Evolutionary conservation across 1,140 invertebrate species (phyloP).

Genomic region (Listronotus bonariensis): DNA sequence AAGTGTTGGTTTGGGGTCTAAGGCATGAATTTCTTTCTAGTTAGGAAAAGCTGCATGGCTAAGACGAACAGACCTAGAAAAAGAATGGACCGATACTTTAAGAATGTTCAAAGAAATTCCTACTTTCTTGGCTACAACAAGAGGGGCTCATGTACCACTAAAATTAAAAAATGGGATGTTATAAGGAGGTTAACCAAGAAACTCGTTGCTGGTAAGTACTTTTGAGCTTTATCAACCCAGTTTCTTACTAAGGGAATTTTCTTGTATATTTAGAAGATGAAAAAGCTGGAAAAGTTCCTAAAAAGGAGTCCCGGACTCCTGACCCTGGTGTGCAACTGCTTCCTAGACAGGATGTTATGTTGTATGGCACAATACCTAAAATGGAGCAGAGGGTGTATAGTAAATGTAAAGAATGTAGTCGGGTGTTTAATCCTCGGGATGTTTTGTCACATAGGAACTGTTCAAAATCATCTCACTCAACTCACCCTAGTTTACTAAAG

Average conservation of each 20-base stretch:
- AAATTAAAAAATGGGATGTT: slow-evolving; percentile 24
- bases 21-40: background rate
- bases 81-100: slow-evolving; percentile 27
- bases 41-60: slow-evolving; percentile 14
- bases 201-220: slow-evolving; percentile 10
- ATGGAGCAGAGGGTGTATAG: slow-evolving; percentile 44
- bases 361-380: slow-evolving; percentile 47
- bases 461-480: slow-evolving; percentile 30
- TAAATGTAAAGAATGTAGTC: slow-evolving; percentile 43
- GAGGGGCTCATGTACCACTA: slow-evolving; percentile 15
- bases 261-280: slow-evolving; percentile 13
- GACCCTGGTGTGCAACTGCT: slow-evolving; percentile 41
- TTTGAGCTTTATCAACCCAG: no score
- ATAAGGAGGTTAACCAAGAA: slow-evolving; percentile 18
- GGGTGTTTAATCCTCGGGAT: slow-evolving; percentile 44
- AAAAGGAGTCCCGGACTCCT: slow-evolving; percentile 13
- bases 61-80: slow-evolving; percentile 8
- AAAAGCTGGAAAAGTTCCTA: slow-evolving; percentile 10
- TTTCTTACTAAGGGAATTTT: background rate
- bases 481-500: slow-evolving; percentile 35
- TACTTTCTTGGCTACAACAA: slow-evolving; percentile 13
- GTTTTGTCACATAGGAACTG: slow-evolving; percentile 43
- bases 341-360: slow-evolving; percentile 41
- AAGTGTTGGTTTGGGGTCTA: no score
- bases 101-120: slow-evolving; percentile 13